Base-by-base conservation (phyloP, 2,888 invertebrate species). In the Iselma pallidipennis region DNA sequence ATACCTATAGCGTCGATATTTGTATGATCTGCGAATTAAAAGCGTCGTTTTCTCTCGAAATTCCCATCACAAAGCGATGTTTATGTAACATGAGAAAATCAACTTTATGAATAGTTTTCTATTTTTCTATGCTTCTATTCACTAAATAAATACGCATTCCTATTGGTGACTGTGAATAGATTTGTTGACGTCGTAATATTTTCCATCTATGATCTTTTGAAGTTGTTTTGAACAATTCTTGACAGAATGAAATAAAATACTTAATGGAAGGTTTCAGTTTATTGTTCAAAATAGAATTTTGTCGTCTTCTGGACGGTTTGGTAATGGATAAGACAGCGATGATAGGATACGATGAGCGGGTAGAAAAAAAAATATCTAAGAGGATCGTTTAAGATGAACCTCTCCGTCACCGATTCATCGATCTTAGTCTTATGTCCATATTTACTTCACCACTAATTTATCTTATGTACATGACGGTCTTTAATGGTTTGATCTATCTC, bases 401-500 rank as follows among this genome's bases (percentile, higher is more conserved):
- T 51, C 59, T 55, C 57, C 63, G 59, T 61, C 59, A 61, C 66
- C 57, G 61, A 68, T 70, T 67, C 73, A 78, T 78, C 75, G 70
- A 76, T 78, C 78, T 76, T 74, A 72, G 77, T 75, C 76, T 72
- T 73, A 72, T 76, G 75, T 76, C 74, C 73, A 76, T 76, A 75
- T 76, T 76, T 75, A 75, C 71, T 65, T 64, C 71, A 63, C 60
- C 68, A 65, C 76, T 77, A 77, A 77, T 76, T 76, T 75, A 78
- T 78, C 76, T 78, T 74, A 67, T 77, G 76, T 72, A 73, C 77
- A 75, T 74, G 75, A 73, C 72, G 71, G 71, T 66, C 66, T 67
- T 65, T 72, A 72, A 73, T 71, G 69, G 71, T 55, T 62, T 63
- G 68, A 71, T 71, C 66, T 65, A 68, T 67, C 55, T 55, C 55